Conservation (phyloP, 2,888 invertebrate genomes). For the Sminthurinus aureus region DNA sequence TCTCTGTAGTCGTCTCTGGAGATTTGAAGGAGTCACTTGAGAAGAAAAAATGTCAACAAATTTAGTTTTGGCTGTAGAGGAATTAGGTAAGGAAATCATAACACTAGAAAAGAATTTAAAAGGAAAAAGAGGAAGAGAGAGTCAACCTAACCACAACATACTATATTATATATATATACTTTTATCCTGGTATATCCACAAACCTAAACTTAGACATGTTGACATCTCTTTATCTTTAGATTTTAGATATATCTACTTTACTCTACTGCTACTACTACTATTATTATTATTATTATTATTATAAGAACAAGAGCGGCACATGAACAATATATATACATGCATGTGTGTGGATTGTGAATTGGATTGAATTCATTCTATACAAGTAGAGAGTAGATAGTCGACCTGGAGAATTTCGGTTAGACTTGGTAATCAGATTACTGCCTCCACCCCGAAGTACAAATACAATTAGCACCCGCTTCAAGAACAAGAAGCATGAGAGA, state of each 20-base stretch:
- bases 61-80: background rate
- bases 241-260: no score
- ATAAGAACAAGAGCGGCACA: no score
- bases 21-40: background rate
- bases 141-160: background rate
- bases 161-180: no score
- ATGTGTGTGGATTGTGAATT: slow-evolving; percentile 23
- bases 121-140: background rate
- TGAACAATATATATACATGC: no score
- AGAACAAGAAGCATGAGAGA: slow-evolving; percentile 15
- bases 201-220: no score
- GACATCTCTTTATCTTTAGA: no score
- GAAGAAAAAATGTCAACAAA: background rate
- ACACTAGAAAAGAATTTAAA: slow-evolving; percentile 2
- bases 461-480: slow-evolving; percentile 64
- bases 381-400: no score
- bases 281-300: no score
- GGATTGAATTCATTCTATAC: no score
- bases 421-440: slow-evolving; percentile 31
- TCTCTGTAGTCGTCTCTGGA: no score
- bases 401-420: slow-evolving; percentile 51
- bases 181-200: no score
- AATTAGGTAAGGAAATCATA: slow-evolving; percentile 6
- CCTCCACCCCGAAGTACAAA: slow-evolving; percentile 62
- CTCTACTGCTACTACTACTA: no score